Evolutionary conservation across 2,113 vertebrate species (phyloP).

Genomic region (Ictidomys tridecemlineatus): DNA sequence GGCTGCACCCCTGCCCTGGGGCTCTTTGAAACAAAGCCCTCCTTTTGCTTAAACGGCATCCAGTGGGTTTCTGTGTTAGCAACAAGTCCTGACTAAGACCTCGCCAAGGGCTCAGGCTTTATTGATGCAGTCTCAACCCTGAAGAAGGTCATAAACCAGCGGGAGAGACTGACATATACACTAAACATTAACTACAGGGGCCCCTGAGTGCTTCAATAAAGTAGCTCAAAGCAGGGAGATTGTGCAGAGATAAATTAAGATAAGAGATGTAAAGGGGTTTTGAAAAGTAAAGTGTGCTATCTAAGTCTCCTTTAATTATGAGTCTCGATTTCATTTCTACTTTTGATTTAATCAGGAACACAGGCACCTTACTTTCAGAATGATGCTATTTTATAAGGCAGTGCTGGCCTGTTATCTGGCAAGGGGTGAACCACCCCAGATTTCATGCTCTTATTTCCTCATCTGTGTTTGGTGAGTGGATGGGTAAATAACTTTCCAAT

Average conservation of each 20-base stretch:
- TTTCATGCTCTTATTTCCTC: neutral
- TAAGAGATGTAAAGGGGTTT: slow-evolving; percentile 28
- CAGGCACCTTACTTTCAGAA: neutral
- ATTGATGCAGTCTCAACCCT: slow-evolving; percentile 13
- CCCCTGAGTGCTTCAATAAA: slow-evolving; percentile 25
- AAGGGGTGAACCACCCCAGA: neutral
- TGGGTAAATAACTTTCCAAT: neutral
- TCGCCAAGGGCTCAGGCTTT: slow-evolving; percentile 16
- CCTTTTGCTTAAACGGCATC: slow-evolving; percentile 9
- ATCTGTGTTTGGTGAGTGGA: neutral
- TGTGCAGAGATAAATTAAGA: slow-evolving; percentile 32
- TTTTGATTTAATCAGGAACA: neutral
- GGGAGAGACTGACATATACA: neutral
- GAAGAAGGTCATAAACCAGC: slow-evolving; percentile 60
- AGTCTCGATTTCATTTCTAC: neutral
- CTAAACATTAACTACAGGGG: slow-evolving; percentile 66
- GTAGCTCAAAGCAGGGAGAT: slow-evolving; percentile 9
- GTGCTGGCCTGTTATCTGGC: neutral
- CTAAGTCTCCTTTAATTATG: neutral
- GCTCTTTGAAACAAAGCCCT: slow-evolving; percentile 41
- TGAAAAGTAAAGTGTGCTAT: neutral
- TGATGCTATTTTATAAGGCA: neutral
- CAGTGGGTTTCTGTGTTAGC: neutral
- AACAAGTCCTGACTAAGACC: neutral
- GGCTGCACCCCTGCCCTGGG: neutral